Conservation (phyloP, 2,888 invertebrate genomes). For the Drosophila siamana region DNA sequence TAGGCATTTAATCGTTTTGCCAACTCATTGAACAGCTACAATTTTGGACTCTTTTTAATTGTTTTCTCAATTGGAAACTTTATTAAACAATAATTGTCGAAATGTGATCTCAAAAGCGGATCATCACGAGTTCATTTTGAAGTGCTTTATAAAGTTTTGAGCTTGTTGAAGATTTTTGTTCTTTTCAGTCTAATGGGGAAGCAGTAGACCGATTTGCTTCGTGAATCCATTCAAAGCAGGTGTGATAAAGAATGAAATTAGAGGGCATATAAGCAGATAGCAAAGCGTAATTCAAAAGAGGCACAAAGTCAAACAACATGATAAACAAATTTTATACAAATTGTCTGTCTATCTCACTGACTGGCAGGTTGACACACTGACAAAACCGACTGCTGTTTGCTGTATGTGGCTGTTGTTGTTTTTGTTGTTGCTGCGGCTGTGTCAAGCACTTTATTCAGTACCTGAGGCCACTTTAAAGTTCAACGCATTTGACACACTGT, state of each 20-base stretch:
- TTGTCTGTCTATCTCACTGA: slow-evolving; percentile 34
- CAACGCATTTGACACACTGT: slow-evolving; percentile 73
- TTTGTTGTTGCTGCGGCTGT: slow-evolving; percentile 27
- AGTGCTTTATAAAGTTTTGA: slow-evolving; percentile 28
- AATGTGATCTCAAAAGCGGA: slow-evolving; percentile 17
- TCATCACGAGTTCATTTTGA: slow-evolving; percentile 36
- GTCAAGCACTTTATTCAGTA: slow-evolving; percentile 48
- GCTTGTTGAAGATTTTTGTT: background rate
- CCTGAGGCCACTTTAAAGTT: slow-evolving; percentile 73
- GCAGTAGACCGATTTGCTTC: slow-evolving; percentile 17
- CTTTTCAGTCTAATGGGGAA: slow-evolving; percentile 7
- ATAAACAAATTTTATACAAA: slow-evolving; percentile 67
- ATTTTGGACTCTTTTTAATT: slow-evolving; percentile 47
- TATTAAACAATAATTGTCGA: slow-evolving; percentile 21
- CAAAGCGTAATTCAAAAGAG: slow-evolving; percentile 69
- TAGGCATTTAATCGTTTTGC: slow-evolving; percentile 28
- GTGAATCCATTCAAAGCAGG: slow-evolving; percentile 61
- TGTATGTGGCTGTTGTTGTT: slow-evolving; percentile 20
- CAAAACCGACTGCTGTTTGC: slow-evolving; percentile 32
- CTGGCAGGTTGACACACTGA: slow-evolving; percentile 30
- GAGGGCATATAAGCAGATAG: slow-evolving; percentile 54
- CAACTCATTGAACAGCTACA: slow-evolving; percentile 44
- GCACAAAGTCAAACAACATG: slow-evolving; percentile 76
- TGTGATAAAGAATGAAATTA: slow-evolving; percentile 62
- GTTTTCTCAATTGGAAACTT: slow-evolving; percentile 47